Base-by-base conservation (phyloP, 2,888 invertebrate genomes). In the Tetrapedia diversipes region DNA sequence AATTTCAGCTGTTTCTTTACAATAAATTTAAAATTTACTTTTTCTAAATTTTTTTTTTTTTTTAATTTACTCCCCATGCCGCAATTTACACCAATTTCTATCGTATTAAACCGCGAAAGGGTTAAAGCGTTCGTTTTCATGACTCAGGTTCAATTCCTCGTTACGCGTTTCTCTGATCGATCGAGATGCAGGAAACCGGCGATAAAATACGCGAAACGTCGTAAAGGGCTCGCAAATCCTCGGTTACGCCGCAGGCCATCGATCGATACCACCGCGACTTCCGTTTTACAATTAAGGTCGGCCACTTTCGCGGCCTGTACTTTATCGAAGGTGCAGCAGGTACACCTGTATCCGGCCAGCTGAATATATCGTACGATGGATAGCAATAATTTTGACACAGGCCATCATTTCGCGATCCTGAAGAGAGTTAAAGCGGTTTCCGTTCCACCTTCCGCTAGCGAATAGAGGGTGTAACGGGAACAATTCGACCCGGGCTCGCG, bases 281-380 rank as follows among this genome's bases (percentile, higher is more conserved):
- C 87, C 87, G 87, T 86, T 87, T 87, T 87, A 87, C 84, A 86
- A 87, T 87, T 85, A 87, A 83, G 80, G 77, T 63, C 77, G 80
- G 77, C 83, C 83, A 81, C 75, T 79, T 85, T 83, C 79, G 61
- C 75, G 69, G 61, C 67, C 83, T 82, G 61, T 83, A 81, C 77
- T 85, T 85, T 85, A 79, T 85, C 79, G 70, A 85, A 81, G 72
- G n/a, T n/a, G n/a, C n/a, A 75, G 80, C 74, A 68, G 77, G 75
- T 77, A 77, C 77, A 67, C 72, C 65, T 49, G 73, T 71, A 77
- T 73, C 77, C 74, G 80, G 77, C 37, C 60, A 43, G 43, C 4
- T 32, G 66, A 60, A 74, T 78, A 77, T 80, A 80, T 43, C 77
- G 75, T 54, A 59, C 64, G 75, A 73, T 79, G 81, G 75, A 82